These are phyloP conservation scores for Parazoanthus atlanticus DNA, from an alignment of 92 coral and sea anemone species.

Conservation along the genomic window DNA sequence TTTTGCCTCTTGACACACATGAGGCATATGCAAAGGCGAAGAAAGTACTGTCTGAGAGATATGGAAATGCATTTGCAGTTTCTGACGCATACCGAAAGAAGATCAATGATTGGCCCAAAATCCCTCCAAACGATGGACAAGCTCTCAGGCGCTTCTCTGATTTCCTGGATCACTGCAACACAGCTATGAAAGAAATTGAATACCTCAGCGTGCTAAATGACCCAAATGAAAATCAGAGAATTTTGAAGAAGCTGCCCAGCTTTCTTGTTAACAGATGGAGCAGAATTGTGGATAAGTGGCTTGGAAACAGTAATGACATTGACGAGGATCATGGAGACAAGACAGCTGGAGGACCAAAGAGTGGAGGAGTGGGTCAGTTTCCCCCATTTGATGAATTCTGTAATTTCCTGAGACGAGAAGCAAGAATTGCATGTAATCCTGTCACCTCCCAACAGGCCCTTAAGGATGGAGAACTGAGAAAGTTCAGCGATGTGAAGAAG, in stretches of 20 bases:
- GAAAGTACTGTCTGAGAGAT: slow-evolving; percentile 17
- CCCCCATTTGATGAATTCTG: too few relatives aligned
- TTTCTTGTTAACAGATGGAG: slow-evolving; percentile 36
- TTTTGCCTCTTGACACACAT: slow-evolving; percentile 17
- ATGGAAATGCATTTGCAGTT: slow-evolving; percentile 46
- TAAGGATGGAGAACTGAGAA: too few relatives aligned
- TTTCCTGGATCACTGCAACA: slow-evolving; percentile 42
- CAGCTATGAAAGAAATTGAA: slow-evolving; percentile 2
- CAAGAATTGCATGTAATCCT: too few relatives aligned
- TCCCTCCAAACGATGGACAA: slow-evolving; percentile 38
- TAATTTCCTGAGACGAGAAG: too few relatives aligned
- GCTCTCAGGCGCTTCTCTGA: slow-evolving; percentile 43
- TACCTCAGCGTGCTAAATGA: slow-evolving; percentile 5
- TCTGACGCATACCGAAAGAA: slow-evolving; percentile 51
- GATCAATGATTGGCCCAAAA: slow-evolving; percentile 56
- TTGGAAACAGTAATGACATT: background rate
- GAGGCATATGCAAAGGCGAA: slow-evolving; percentile 50
- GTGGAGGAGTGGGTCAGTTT: too few relatives aligned
- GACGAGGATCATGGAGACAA: too few relatives aligned
- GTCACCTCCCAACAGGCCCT: too few relatives aligned
- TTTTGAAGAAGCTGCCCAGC: slow-evolving; percentile 29
- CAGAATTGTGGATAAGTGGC: slow-evolving; percentile 25
- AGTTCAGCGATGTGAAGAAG: too few relatives aligned
- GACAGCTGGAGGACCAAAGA: too few relatives aligned
- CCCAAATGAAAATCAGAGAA: background rate